Percentiles rank a stretch among this genome's conserved stretches.
Conservation (phyloP, 2,797 vertebrate species). For the Smutsia gigantea region DNA sequence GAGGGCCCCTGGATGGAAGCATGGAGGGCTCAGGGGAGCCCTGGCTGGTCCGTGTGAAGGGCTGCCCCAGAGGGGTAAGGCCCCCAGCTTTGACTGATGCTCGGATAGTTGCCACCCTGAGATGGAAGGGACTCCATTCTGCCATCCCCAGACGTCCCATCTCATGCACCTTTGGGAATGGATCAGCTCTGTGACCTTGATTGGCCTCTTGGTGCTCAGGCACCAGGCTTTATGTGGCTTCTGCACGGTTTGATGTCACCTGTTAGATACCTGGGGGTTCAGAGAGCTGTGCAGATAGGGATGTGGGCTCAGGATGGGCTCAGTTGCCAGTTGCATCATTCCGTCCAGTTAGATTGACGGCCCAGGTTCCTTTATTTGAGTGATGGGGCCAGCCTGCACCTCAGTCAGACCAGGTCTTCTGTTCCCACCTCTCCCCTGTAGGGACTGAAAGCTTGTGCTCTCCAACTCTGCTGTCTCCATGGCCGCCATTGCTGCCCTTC, state of each 20-base stretch:
- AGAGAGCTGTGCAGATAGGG: background rate
- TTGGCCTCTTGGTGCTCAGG: background rate
- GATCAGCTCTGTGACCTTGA: background rate
- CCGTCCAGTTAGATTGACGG: too few species aligned
- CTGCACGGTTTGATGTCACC: background rate
- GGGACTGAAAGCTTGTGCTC: too few species aligned
- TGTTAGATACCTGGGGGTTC: background rate
- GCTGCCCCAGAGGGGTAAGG: too few species aligned
- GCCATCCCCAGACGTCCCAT: background rate
- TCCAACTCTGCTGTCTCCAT: too few species aligned
- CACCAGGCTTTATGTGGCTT: background rate
- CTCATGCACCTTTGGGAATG: background rate
- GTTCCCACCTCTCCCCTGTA: too few species aligned
- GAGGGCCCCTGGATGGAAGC: background rate
- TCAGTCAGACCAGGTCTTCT: background rate
- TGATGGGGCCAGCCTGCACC: background rate
- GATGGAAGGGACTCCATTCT: too few species aligned
- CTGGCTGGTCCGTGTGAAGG: background rate
- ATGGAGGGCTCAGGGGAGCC: background rate
- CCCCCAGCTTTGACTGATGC: background rate
- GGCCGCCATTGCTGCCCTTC: too few species aligned
- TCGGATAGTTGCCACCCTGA: background rate
- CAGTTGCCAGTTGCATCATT: background rate
- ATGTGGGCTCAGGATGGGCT: background rate
- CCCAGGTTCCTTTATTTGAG: background rate